Conservation (phyloP, 2,888 invertebrate genomes). For the Pteria penguin region DNA sequence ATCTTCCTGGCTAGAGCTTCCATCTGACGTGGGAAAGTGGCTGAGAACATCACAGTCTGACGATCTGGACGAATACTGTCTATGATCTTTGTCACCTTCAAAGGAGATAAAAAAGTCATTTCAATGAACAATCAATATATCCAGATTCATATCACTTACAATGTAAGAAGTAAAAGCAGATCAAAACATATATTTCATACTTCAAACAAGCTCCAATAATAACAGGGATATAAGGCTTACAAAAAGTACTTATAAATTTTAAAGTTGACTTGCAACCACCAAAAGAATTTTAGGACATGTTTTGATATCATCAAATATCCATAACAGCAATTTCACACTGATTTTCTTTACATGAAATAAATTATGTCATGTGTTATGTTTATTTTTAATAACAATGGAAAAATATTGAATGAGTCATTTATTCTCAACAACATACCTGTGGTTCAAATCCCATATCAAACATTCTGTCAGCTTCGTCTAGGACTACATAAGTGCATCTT, state of each 20-base stretch:
- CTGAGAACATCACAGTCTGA: constrained; percentile 99
- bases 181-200: no score
- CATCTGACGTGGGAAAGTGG: constrained; percentile 99
- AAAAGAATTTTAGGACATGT: no score
- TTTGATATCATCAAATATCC: no score
- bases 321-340: no score
- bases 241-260: no score
- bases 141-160: no score
- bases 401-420: no score
- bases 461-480: constrained; percentile 99
- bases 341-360: neutral
- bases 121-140: neutral
- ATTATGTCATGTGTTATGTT: neutral
- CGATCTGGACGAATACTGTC: constrained; percentile 98
- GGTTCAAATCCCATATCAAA: constrained; percentile 99
- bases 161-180: no score
- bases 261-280: no score
- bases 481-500: constrained; percentile 97
- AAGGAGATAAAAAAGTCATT: neutral
- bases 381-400: no score
- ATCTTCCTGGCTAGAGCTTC: constrained; percentile 97
- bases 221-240: no score
- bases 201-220: no score
- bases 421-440: constrained; percentile 83
- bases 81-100: constrained; percentile 95